Percentiles rank a stretch among this genome's conserved stretches.
phyloP scores from a whole-genome alignment of 30 jellyfish, hydroid and myxozoan species.

The Sanderia malayensis region DNA sequence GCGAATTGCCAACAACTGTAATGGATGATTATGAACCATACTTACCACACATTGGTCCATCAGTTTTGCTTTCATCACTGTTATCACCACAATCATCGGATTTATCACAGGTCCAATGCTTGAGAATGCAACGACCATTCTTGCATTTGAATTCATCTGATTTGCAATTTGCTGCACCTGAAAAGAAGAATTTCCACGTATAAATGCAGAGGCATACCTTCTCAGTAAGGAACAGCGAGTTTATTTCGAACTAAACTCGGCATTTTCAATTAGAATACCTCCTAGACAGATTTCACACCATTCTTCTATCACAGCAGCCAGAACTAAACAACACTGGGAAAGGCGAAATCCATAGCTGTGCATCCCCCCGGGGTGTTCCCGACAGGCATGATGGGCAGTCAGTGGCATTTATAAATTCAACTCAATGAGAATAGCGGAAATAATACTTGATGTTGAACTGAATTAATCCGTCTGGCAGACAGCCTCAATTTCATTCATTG shows the following conservation, averaged over 20 bases:
- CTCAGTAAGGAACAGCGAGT: no score
- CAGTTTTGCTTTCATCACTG: slow-evolving; percentile 41
- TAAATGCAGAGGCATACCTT: background rate
- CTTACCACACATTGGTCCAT: slow-evolving; percentile 16
- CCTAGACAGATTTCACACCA: no score
- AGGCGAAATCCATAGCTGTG: no score
- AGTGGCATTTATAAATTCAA: no score
- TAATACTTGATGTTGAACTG: background rate
- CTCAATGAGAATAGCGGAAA: background rate
- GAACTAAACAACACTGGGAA: no score
- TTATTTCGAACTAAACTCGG: no score
- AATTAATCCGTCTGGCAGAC: background rate
- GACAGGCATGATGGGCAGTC: no score
- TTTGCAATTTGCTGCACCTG: background rate
- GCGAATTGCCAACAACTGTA: background rate
- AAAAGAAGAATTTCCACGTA: background rate
- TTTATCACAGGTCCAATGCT: slow-evolving; percentile 70
- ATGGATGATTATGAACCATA: no score
- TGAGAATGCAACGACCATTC: slow-evolving; percentile 44
- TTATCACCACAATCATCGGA: slow-evolving; percentile 67
- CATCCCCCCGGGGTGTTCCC: no score
- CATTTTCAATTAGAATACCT: background rate
- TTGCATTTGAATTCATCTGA: slow-evolving; percentile 50
- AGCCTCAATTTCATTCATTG: slow-evolving; percentile 1
- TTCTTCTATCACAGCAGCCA: no score